A percentile compares a stretch with the other conserved stretches of the same genome.
phyloP scores from a whole-genome alignment of 53 echinoderm and acorn worm species.

The Hippasteria phrygiana region DNA sequence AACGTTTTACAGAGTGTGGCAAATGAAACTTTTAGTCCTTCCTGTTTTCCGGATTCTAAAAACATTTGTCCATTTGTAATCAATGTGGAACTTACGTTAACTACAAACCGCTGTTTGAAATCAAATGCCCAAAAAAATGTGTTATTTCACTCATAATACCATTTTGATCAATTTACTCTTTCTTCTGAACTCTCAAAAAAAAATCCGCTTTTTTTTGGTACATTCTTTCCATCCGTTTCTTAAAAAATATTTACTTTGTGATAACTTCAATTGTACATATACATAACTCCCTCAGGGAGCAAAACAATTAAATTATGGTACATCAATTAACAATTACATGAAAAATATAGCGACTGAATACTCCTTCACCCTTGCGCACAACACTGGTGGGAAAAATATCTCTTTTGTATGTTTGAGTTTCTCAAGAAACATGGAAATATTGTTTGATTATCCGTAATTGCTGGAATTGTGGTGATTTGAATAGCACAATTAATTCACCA shows the following conservation, averaged over 20 bases:
- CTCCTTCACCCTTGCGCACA: not conserved
- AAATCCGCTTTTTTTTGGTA: not conserved
- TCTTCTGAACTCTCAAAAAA: not conserved
- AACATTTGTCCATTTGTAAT: too few relatives aligned
- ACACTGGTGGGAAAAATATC: not conserved
- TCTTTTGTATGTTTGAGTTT: not conserved
- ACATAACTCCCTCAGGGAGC: constrained; percentile 42
- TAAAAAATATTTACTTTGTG: constrained; percentile 25
- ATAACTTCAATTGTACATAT: constrained; percentile 19
- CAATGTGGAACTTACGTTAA: too few relatives aligned
- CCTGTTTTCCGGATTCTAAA: not conserved
- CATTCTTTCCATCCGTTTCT: constrained; percentile 6
- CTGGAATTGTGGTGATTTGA: too few relatives aligned
- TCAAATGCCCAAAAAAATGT: too few relatives aligned
- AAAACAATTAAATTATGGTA: constrained; percentile 31
- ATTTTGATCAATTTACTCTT: not conserved
- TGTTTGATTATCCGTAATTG: too few relatives aligned
- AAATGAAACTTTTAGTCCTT: not conserved
- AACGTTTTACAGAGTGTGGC: not conserved
- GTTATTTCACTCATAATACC: too few relatives aligned
- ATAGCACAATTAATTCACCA: too few relatives aligned
- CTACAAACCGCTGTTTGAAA: too few relatives aligned
- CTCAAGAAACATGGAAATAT: not conserved
- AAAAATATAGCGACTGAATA: not conserved
- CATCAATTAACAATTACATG: constrained; percentile 40